These are phyloP conservation scores for Henricia sp. DNA, from an alignment of 53 echinoderm and acorn worm species.

Conservation along the genomic window DNA sequence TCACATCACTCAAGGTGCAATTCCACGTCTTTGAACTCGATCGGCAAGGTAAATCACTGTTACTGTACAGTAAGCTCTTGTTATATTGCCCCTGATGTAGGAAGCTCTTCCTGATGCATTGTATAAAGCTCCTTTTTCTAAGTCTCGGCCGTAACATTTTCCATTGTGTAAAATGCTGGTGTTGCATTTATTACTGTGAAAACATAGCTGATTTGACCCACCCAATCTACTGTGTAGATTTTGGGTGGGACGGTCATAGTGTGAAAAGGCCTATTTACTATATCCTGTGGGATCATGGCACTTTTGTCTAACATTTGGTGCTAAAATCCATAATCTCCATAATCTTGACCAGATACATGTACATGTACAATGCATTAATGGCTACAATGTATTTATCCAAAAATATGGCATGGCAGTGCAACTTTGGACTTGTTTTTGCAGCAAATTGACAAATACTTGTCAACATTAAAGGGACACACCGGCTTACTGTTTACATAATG, in stretches of 20 bases:
- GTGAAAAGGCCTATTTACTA: not conserved
- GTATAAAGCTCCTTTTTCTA: not conserved
- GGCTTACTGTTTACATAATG: too few relatives aligned
- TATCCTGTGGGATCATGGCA: not conserved
- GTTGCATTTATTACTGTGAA: not conserved
- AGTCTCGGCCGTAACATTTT: not conserved
- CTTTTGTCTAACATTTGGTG: not conserved
- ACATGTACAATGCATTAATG: too few relatives aligned
- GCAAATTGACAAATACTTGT: too few relatives aligned
- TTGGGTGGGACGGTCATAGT: too few relatives aligned
- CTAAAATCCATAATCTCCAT: too few relatives aligned
- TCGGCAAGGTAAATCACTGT: constrained; percentile 67
- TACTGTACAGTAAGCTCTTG: not conserved
- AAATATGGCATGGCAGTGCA: too few relatives aligned
- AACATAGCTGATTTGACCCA: not conserved
- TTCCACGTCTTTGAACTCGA: constrained; percentile 85
- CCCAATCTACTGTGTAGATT: too few relatives aligned
- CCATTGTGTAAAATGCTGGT: not conserved
- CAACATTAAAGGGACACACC: too few relatives aligned
- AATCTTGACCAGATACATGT: too few relatives aligned
- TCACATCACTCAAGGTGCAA: constrained; percentile 60
- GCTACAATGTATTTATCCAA: too few relatives aligned
- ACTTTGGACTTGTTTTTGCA: too few relatives aligned
- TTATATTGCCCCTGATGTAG: not conserved
- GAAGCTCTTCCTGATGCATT: not conserved